Evolutionary conservation across 2,113 vertebrate genomes (phyloP).

Genomic region (Tenrec ecaudatus): DNA sequence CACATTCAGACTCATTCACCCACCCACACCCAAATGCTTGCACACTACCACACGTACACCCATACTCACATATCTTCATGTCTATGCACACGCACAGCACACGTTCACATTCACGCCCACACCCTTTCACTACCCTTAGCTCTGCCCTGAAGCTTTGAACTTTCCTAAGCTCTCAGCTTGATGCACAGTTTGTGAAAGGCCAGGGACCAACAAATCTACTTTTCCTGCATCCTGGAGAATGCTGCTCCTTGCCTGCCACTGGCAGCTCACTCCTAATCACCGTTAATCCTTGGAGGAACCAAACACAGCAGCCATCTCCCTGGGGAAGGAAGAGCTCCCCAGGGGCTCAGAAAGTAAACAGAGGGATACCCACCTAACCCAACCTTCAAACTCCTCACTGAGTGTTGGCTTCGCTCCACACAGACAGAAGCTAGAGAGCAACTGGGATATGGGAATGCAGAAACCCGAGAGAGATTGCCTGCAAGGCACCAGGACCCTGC

Average conservation of each 20-base stretch:
- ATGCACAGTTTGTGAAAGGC: not conserved
- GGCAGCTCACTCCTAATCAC: not conserved
- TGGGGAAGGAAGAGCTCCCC: no score
- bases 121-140: not conserved
- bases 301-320: not conserved
- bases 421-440: not conserved
- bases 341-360: no score
- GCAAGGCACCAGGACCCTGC: no score
- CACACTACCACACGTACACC: not conserved
- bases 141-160: not conserved
- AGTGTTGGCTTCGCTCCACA: accelerated
- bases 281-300: not conserved
- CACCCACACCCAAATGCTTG: no score
- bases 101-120: not conserved
- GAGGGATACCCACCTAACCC: not conserved
- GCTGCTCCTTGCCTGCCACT: not conserved
- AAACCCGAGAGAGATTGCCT: not conserved
- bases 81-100: not conserved
- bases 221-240: not conserved
- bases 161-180: not conserved
- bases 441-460: not conserved
- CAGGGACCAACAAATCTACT: not conserved
- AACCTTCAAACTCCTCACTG: not conserved
- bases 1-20: not conserved
- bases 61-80: no score